Evolutionary conservation across 1,140 invertebrate genomes (phyloP), one percentile per base, ranked within the genome.

Genomic region (Drosophila parabipectinata): DNA sequence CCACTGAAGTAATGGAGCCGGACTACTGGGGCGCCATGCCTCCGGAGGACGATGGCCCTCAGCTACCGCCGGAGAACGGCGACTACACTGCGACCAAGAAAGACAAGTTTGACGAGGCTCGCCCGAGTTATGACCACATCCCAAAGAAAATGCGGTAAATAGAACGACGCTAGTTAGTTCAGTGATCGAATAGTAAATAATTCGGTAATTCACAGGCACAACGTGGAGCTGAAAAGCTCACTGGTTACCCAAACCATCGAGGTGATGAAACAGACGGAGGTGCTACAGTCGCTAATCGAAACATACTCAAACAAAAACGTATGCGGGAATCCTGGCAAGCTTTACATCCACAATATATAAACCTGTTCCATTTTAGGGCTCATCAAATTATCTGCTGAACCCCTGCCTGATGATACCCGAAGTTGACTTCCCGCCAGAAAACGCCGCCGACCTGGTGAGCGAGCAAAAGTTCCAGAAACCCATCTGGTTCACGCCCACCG

Each of bases 401-500:
- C 89, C 90, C 30, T 91, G 91, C 66, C 91, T 91, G 59, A 90
- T 92, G 80, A 91, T 92, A 83, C 91, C 91, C 1, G 87, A 92
- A 50, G 87, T 92, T 12, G 87, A 92, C 47, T 91, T 92, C 52
- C 89, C 91, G 6, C 84, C 91, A 0, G 91, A 91, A 48, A 92
- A 92, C 63, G 83, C 87, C 3, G 90, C 91, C 24, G 77, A 91
- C 66, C 59, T 91, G 34, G 77, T 88, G n/a, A 55, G 71, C 45
- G 74, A 89, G 21, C 77, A 91, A 8, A 92, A 91, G 61, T 90
- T 92, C n/a, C 77, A 85, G 30, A 92, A 90, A 32, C 90, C 91
- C 9, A 83, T 91, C n/a, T 92, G 89, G 87, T 92, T 92, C 39
- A 85, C 91, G 44, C 90, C 91, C 26, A 81, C 80, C 1, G 71